These are phyloP conservation scores for Sternarchorhynchus goeldii DNA, from an alignment of 2,797 vertebrate genomes.

Conservation along the genomic window DNA sequence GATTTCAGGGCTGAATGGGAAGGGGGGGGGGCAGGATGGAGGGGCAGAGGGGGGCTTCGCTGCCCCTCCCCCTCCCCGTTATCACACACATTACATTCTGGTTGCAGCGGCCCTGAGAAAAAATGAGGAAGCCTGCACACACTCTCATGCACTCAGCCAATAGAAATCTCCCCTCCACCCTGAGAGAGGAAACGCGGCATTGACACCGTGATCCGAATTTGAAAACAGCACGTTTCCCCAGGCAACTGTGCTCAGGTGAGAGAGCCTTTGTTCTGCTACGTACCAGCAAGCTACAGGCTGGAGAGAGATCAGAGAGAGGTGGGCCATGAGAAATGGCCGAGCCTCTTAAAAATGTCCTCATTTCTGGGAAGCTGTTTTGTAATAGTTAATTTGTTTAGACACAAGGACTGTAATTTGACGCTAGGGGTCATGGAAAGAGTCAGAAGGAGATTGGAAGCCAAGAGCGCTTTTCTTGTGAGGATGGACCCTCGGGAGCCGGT, in stretches of 20 bases:
- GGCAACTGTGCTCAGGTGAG: conserved; percentile 1
- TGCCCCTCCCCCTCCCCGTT: conserved; percentile 8
- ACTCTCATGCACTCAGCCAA: conserved; percentile 17
- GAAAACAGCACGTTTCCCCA: conserved; percentile 26
- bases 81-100: conserved; percentile 44
- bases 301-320: background rate
- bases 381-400: no score
- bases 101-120: conserved; percentile 37
- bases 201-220: conserved; percentile 39
- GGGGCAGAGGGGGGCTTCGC: conserved; percentile 5
- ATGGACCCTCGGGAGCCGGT: background rate
- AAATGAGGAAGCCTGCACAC: conserved; percentile 16
- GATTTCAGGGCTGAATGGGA: conserved; percentile 47
- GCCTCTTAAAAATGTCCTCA: no score
- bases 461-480: background rate
- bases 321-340: no score
- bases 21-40: conserved; percentile 1
- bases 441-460: background rate
- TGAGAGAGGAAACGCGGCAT: conserved; percentile 23
- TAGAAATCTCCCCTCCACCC: conserved; percentile 29
- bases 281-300: background rate
- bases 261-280: background rate
- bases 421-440: background rate
- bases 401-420: background rate
- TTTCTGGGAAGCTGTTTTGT: no score